Conservation (phyloP, 2,113 vertebrate species). For the Mus pahari region DNA sequence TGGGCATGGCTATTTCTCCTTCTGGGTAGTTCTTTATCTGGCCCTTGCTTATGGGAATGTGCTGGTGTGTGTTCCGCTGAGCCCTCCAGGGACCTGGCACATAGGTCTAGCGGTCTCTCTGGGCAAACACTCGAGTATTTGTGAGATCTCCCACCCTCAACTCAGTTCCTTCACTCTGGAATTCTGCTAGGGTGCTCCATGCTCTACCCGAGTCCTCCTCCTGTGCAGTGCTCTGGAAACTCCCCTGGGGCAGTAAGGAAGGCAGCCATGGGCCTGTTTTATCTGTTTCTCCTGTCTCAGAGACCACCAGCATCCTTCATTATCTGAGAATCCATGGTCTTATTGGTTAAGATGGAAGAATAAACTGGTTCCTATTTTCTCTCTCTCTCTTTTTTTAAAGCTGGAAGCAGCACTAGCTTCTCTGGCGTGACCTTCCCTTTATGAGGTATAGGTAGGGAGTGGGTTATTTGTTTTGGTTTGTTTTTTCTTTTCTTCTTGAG, state of each 20-base stretch:
- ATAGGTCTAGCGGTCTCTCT: background rate
- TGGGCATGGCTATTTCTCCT: background rate
- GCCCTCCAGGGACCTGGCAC: background rate
- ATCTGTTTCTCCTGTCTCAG: constrained; percentile 12
- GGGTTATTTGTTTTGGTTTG: background rate
- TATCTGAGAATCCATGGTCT: background rate
- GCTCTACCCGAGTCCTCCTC: too few relatives aligned
- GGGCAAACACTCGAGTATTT: background rate
- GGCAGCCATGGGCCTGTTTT: background rate
- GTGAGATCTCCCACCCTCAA: background rate
- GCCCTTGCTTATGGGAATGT: background rate
- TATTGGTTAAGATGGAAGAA: background rate
- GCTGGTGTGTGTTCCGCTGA: background rate
- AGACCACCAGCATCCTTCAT: background rate
- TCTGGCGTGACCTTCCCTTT: background rate
- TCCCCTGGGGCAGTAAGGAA: background rate
- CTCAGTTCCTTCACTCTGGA: background rate
- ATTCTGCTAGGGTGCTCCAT: background rate
- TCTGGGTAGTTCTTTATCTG: background rate
- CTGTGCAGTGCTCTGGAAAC: background rate
- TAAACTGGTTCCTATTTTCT: background rate
- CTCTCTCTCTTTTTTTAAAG: background rate
- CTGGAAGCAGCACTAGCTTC: background rate
- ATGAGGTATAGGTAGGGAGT: too few relatives aligned
- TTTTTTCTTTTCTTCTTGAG: background rate